Percentiles rank a stretch among this genome's conserved stretches.
Conservation (phyloP, 2,797 vertebrate genomes). For the Channa striata region DNA sequence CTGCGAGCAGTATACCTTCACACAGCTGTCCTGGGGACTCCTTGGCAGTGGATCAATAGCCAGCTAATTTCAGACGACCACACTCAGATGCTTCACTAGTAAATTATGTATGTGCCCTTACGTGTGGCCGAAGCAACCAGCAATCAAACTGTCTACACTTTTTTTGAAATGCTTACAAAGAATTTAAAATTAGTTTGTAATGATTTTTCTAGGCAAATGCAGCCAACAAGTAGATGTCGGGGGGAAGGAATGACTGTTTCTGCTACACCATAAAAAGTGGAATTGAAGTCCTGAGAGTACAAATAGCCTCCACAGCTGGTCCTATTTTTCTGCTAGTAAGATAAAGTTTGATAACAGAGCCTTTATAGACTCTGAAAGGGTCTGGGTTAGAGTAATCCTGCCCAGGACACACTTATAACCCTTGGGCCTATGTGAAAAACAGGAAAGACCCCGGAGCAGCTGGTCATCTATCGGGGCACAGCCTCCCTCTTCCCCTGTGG, state of each 20-base stretch:
- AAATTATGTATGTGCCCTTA: conserved; percentile 15
- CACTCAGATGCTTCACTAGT: conserved; percentile 33
- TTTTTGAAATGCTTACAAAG: no score
- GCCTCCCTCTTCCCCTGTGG: conserved; percentile 38
- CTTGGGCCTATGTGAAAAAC: conserved; percentile 46
- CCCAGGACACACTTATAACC: conserved; percentile 62
- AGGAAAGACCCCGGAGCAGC: conserved; percentile 52
- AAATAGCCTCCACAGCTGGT: conserved; percentile 56
- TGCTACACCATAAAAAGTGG: conserved; percentile 53
- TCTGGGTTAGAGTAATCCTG: conserved; percentile 64
- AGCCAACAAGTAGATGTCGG: conserved; percentile 36
- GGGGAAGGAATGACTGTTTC: conserved; percentile 46
- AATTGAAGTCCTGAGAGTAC: conserved; percentile 54
- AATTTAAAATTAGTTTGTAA: background rate
- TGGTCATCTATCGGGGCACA: conserved; percentile 56
- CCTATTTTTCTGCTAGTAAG: conserved; percentile 59
- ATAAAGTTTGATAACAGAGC: conserved; percentile 66
- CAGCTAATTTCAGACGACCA: conserved; percentile 53
- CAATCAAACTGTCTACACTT: conserved; percentile 8
- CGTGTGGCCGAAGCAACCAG: conserved; percentile 8
- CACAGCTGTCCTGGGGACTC: conserved; percentile 63
- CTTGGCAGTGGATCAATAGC: conserved; percentile 59
- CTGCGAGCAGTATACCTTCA: conserved; percentile 64
- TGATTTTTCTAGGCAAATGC: conserved; percentile 17
- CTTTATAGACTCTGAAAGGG: conserved; percentile 64